Conservation (phyloP, 2,113 vertebrate species). For the Marmota flaviventris region DNA sequence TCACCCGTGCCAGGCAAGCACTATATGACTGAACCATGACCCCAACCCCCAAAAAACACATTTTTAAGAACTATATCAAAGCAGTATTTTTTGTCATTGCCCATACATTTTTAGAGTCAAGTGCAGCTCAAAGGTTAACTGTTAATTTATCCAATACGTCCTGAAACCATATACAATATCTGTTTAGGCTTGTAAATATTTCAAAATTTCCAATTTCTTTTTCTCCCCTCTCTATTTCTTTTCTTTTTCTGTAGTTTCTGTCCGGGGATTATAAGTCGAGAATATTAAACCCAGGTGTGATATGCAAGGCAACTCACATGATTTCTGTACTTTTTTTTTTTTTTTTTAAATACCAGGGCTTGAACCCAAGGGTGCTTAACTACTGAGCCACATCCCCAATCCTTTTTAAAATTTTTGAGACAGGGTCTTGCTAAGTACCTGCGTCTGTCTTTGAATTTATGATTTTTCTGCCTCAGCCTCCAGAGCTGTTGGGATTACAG, state of each 20-base stretch:
- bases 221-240: neutral
- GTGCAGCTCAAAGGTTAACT: slow-evolving; percentile 27
- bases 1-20: no score
- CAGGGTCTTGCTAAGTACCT: no score
- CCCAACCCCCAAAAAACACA: neutral
- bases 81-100: neutral
- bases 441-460: no score
- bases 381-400: no score
- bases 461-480: no score
- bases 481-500: no score
- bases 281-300: neutral
- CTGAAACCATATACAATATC: neutral
- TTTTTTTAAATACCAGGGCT: no score
- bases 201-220: neutral
- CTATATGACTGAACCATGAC: no score
- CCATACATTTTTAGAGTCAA: slow-evolving; percentile 2
- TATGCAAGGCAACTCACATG: neutral
- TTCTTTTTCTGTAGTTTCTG: neutral
- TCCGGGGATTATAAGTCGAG: neutral
- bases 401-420: no score
- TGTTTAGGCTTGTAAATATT: neutral
- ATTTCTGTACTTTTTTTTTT: neutral
- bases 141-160: slow-evolving; percentile 33
- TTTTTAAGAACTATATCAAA: neutral
- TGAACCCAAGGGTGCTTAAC: no score